Percentiles rank a stretch among this genome's conserved stretches.
These are phyloP conservation scores for Lithophane leautieri DNA, from an alignment of 2,888 invertebrate genomes.

Conservation along the genomic window DNA sequence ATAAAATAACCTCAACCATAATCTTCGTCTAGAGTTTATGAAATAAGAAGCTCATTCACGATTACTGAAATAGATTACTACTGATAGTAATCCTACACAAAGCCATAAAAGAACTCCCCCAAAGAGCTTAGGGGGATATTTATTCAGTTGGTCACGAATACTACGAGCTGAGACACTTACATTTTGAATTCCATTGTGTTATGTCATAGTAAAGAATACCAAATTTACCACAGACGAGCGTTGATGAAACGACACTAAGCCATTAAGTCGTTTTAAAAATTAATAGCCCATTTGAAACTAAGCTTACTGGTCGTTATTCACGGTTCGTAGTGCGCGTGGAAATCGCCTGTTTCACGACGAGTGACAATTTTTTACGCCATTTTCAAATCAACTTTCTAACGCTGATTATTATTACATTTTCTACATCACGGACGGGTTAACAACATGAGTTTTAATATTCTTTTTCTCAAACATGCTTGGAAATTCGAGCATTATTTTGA, in stretches of 20 bases:
- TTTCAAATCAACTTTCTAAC: conserved; percentile 69
- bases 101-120: conserved; percentile 4
- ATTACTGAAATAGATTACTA: conserved; percentile 15
- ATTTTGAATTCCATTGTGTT: conserved; percentile 43
- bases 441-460: conserved; percentile 2
- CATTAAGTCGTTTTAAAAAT: conserved; percentile 59
- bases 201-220: conserved; percentile 29
- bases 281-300: conserved; percentile 65
- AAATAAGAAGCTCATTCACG: conserved; percentile 19
- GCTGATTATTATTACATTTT: conserved; percentile 57
- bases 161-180: conserved; percentile 9
- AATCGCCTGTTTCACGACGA: conserved; percentile 70
- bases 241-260: conserved; percentile 48
- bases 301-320: conserved; percentile 62
- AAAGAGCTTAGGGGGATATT: conserved; percentile 37
- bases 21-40: not conserved
- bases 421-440: conserved; percentile 34
- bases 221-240: conserved; percentile 40
- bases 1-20: conserved; percentile 2
- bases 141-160: conserved; percentile 36
- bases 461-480: too few relatives aligned
- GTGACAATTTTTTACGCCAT: conserved; percentile 76
- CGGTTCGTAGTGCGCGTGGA: conserved; percentile 68
- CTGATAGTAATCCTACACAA: conserved; percentile 17
- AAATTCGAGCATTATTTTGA: too few relatives aligned